Base-by-base conservation (phyloP, 2,888 invertebrate genomes). In the Eubasilissa splendida region DNA sequence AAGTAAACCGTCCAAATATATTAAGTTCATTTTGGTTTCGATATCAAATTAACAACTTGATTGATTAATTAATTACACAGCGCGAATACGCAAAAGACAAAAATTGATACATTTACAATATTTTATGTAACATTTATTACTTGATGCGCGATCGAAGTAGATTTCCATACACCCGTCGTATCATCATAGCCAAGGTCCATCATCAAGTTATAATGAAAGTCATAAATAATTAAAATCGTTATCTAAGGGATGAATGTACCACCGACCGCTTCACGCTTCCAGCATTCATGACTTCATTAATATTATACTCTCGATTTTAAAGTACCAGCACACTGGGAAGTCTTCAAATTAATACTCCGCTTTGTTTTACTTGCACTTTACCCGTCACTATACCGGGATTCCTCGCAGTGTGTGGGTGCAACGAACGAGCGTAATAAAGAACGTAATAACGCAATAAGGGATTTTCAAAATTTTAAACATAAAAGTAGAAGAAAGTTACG, bases 281-380 rank as follows among this genome's bases (percentile, higher is more conserved):
- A 78, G 80, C 80, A 80, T 82, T 82, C 82, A 82, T 82, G 82
- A 59, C 82, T 66, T 71, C 80, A 80, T 82, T 77, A 82, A 82
- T 78, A 78, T 78, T 82, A 79, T 76, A 79, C 54, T 76, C 73
- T 78, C 79, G 71, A 71, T 71, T 71, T 53, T 71, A 54, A 71
- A 71, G 71, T 71, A 22, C 71, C 33, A 71, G 31, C 71, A 60
- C 76, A 58, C 54, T 63, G 54, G n/a, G 79, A 31, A 56, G 66
- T 79, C 74, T 65, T 63, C 22, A 71, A 54, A 71, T 54, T 71
- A 71, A 54, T 53, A 33, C 53, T 42, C 22, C 12, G 63, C 53
- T 60, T 52, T 74, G 59, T 58, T 58, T 59, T 53, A 54, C 33
- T 50, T 52, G 3, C 50, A 66, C 50, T 42, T 50, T 50, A 52